Conservation (phyloP, 2,888 invertebrate species). For the Athalia circularis region DNA sequence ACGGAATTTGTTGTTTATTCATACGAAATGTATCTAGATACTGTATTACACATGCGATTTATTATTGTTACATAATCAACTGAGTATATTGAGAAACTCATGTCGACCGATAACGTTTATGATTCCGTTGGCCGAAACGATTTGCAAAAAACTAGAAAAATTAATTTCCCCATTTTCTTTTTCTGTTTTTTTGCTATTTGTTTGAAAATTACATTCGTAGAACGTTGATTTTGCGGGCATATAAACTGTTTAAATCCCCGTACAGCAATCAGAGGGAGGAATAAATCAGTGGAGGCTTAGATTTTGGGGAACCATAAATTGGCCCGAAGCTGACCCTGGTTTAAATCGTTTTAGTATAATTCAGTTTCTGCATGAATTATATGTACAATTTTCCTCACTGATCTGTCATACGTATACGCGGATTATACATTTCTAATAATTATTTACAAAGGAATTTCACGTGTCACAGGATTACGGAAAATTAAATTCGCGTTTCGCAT, state of each 20-base stretch:
- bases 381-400: too few species aligned
- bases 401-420: too few species aligned
- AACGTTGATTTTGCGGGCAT: not conserved
- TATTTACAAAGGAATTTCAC: too few species aligned
- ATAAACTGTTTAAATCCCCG: not conserved
- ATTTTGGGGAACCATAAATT: slow-evolving; percentile 24
- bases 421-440: too few species aligned
- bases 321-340: slow-evolving; percentile 26
- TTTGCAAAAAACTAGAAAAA: not conserved
- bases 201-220: too few species aligned
- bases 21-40: not conserved
- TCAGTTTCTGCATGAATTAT: not conserved
- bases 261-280: slow-evolving; percentile 17
- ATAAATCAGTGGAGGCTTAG: slow-evolving; percentile 16
- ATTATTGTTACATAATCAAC: not conserved
- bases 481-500: too few species aligned
- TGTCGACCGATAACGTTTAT: not conserved
- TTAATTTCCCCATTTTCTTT: not conserved
- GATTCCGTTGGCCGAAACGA: too few species aligned
- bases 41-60: not conserved
- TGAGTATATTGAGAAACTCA: slow-evolving; percentile 2
- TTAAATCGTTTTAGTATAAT: slow-evolving; percentile 20
- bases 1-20: slow-evolving; percentile 11
- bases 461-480: too few species aligned
- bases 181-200: not conserved